Evolutionary conservation across 1,140 invertebrate genomes (phyloP).

Genomic region (Zaprionus vittiger): DNA sequence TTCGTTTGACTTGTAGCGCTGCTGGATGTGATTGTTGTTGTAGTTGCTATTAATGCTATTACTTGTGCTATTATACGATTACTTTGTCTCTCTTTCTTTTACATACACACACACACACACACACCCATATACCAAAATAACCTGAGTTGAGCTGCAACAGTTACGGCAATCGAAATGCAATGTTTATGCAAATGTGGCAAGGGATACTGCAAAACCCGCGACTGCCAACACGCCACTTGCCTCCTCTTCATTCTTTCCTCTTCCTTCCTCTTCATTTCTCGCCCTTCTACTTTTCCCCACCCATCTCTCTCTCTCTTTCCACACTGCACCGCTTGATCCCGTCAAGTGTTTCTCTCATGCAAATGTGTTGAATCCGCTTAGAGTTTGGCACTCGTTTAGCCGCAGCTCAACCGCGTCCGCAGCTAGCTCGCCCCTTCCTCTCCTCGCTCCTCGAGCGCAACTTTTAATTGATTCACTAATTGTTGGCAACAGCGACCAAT

Average conservation of each 20-base stretch:
- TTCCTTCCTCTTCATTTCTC: background rate
- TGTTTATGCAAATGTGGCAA: constrained; percentile 4
- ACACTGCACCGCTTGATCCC: background rate
- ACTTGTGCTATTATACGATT: constrained; percentile 34
- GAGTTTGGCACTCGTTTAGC: constrained; percentile 2
- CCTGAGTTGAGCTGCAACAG: constrained; percentile 40
- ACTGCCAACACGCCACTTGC: background rate
- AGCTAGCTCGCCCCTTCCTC: background rate
- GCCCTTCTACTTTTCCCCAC: background rate
- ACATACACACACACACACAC: background rate
- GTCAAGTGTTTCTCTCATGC: background rate
- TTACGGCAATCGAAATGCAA: constrained; percentile 19
- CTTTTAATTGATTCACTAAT: constrained; percentile 60
- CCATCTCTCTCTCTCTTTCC: background rate
- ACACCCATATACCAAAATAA: constrained; percentile 17
- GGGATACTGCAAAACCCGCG: background rate
- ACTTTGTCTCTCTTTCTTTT: constrained; percentile 52
- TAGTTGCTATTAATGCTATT: constrained; percentile 8
- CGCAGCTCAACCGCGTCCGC: background rate
- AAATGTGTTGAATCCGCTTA: constrained; percentile 3
- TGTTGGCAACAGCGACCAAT: constrained; percentile 41
- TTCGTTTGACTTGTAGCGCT: constrained; percentile 29
- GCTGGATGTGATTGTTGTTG: constrained; percentile 15
- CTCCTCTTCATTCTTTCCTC: background rate
- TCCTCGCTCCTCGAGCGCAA: background rate